Evolutionary conservation across 2,113 vertebrate species (phyloP).

Genomic region (Callipepla squamata): DNA sequence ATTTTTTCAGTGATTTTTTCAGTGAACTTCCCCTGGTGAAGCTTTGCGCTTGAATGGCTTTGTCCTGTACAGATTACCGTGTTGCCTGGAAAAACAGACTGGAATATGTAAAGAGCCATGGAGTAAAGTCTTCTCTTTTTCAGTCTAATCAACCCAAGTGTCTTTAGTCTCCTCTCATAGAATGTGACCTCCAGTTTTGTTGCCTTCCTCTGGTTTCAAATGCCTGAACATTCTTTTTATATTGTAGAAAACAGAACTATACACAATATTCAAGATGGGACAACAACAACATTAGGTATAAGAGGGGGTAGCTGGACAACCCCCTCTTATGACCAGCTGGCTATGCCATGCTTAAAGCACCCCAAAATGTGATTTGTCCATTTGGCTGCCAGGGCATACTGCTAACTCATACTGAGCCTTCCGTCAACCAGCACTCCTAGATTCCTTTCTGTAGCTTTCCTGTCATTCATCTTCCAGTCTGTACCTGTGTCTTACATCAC

Average conservation of each 20-base stretch:
- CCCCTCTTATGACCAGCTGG: background rate
- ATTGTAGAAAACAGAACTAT: background rate
- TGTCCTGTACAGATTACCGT: too few species aligned
- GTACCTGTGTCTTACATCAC: background rate
- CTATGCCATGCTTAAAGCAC: background rate
- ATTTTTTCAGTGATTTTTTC: too few species aligned
- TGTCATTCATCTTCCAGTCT: background rate
- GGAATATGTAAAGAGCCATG: background rate
- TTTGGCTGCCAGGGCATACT: background rate
- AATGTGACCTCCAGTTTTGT: background rate
- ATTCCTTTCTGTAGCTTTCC: background rate
- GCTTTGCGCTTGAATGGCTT: too few species aligned
- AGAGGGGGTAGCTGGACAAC: background rate
- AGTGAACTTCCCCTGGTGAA: too few species aligned
- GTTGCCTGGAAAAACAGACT: background rate
- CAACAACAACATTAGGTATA: background rate
- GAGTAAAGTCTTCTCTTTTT: background rate
- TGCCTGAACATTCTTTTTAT: background rate
- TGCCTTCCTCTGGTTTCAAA: background rate
- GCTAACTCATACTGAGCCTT: background rate
- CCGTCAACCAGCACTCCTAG: background rate
- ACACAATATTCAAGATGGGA: background rate
- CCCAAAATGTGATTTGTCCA: background rate
- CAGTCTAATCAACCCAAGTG: background rate
- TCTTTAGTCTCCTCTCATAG: background rate